phyloP scores from a whole-genome alignment of 2,888 invertebrate genomes.

The Cabera pusaria region DNA sequence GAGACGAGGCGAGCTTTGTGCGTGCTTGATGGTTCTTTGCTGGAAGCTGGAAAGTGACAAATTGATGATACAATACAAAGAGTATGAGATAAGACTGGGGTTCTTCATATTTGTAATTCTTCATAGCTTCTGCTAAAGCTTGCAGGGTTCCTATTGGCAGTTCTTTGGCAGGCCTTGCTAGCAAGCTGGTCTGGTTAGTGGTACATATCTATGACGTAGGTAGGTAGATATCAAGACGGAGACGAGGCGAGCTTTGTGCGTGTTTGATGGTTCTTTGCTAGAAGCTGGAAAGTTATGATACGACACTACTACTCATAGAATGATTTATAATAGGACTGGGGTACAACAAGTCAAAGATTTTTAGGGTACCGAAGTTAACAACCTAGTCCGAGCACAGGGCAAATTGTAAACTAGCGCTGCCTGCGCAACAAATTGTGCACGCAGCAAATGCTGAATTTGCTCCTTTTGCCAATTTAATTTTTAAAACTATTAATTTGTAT shows the following conservation, averaged over 20 bases:
- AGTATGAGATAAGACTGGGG: too few relatives aligned
- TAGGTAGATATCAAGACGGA: conserved; percentile 87
- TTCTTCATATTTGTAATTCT: conserved; percentile 84
- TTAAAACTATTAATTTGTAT: too few relatives aligned
- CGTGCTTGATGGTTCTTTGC: conserved; percentile 84
- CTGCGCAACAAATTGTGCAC: too few relatives aligned
- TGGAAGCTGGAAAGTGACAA: conserved; percentile 76
- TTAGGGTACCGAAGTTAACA: too few relatives aligned
- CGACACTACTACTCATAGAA: too few relatives aligned
- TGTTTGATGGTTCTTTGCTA: conserved; percentile 84
- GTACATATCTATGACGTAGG: conserved; percentile 91
- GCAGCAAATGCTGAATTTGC: too few relatives aligned
- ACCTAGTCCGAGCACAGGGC: too few relatives aligned
- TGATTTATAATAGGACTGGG: too few relatives aligned
- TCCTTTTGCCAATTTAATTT: too few relatives aligned
- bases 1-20: conserved; percentile 87
- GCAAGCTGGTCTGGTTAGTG: conserved; percentile 88
- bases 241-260: conserved; percentile 87
- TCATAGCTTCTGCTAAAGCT: conserved; percentile 87
- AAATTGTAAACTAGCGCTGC: too few relatives aligned
- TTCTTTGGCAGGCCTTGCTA: conserved; percentile 89
- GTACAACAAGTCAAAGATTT: too few relatives aligned
- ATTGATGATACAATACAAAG: too few relatives aligned
- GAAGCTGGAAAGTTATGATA: conserved; percentile 76
- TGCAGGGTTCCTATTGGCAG: conserved; percentile 86